Evolutionary conservation across 2,797 vertebrate species (phyloP).

Genomic region (Poeciliopsis turneri): DNA sequence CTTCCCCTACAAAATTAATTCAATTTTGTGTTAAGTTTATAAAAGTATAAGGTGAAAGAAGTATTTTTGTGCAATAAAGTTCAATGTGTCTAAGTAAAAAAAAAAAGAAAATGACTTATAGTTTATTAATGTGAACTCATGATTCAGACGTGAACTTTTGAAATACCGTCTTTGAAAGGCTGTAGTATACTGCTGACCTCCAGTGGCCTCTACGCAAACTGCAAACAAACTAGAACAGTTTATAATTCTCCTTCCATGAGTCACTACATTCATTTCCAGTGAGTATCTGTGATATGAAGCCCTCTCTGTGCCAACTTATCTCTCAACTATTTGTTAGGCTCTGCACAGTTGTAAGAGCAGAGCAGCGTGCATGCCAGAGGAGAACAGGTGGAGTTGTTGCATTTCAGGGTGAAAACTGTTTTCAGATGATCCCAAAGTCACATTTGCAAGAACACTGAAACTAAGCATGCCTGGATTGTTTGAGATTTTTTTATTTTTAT

Average conservation of each 20-base stretch:
- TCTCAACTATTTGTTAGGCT: conserved; percentile 8
- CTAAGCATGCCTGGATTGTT: not conserved
- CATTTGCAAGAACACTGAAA: not conserved
- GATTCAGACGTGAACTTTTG: not conserved
- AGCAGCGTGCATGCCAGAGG: conserved; percentile 34
- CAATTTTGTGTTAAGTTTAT: not conserved
- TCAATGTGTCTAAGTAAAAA: not conserved
- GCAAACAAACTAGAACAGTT: conserved; percentile 21
- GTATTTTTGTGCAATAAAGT: not conserved
- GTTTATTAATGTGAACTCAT: not conserved
- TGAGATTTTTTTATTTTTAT: not conserved
- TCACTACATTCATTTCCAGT: not conserved
- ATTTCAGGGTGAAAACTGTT: conserved; percentile 11
- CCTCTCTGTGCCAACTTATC: not conserved
- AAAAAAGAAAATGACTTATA: not conserved
- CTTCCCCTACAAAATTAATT: not conserved
- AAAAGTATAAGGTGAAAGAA: not conserved
- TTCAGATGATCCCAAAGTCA: not conserved
- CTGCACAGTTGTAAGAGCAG: conserved; percentile 36
- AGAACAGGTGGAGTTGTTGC: conserved; percentile 48
- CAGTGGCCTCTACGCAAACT: conserved; percentile 46
- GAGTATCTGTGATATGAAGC: not conserved
- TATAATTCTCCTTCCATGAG: not conserved
- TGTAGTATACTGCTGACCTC: conserved; percentile 62
- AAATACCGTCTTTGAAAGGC: not conserved